Evolutionary conservation across 2,797 vertebrate species (phyloP).

Genomic region (Emydoidea blandingii): DNA sequence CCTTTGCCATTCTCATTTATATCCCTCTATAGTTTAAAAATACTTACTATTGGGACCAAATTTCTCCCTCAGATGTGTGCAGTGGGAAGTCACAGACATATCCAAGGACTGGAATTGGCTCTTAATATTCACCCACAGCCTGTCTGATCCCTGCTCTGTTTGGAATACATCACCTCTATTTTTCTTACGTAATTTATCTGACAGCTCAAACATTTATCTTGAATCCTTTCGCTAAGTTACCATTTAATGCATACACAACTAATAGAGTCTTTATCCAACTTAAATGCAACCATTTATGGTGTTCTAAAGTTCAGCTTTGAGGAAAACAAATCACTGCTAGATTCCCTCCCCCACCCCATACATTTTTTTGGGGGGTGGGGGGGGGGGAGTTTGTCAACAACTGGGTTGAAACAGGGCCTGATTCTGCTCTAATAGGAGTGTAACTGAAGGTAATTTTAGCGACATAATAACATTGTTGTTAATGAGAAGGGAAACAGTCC

Average conservation of each 20-base stretch:
- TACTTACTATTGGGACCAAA: conserved; percentile 4
- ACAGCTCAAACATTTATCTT: background rate
- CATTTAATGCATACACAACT: background rate
- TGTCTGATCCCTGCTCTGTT: background rate
- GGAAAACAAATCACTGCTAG: background rate
- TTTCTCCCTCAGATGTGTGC: background rate
- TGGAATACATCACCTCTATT: background rate
- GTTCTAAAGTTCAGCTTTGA: background rate
- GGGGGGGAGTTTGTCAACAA: too few relatives aligned
- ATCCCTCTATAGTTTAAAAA: conserved; percentile 13
- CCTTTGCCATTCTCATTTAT: conserved; percentile 38
- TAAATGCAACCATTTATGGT: background rate
- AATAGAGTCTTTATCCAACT: background rate
- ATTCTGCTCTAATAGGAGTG: background rate
- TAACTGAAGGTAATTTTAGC: background rate
- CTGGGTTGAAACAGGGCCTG: background rate
- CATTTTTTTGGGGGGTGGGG: background rate
- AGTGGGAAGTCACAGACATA: background rate
- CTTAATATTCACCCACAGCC: background rate
- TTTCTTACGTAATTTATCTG: background rate
- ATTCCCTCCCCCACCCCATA: background rate
- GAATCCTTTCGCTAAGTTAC: background rate
- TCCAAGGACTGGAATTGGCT: background rate
- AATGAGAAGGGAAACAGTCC: background rate
- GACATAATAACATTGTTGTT: background rate